Evolutionary conservation across 2,113 vertebrate species (phyloP).

Genomic region (Nothoprocta perdicaria): DNA sequence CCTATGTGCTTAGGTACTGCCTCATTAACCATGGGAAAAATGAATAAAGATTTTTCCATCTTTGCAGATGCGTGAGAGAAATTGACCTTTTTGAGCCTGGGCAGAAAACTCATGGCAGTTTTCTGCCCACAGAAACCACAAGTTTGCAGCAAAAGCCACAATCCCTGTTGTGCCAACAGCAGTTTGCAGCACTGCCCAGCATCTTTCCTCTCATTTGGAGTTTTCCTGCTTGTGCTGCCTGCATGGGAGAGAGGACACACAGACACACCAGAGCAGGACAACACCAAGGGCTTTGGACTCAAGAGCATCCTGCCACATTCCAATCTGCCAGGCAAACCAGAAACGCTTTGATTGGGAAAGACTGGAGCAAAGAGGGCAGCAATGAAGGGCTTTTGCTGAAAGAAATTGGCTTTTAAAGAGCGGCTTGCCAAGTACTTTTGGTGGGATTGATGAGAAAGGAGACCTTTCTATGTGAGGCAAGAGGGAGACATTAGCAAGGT

Average conservation of each 20-base stretch:
- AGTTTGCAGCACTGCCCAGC: neutral
- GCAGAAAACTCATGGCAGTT: neutral
- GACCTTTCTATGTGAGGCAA: neutral
- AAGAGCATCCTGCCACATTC: neutral
- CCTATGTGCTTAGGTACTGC: neutral
- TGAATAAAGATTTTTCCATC: neutral
- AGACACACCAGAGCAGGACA: neutral
- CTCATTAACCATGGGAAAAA: neutral
- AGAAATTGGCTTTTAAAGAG: neutral
- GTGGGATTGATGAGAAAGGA: neutral
- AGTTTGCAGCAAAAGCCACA: neutral
- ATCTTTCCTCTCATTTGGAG: neutral
- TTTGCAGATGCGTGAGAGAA: neutral
- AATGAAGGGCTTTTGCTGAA: neutral
- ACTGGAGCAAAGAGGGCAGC: neutral
- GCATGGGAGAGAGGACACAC: too few species aligned
- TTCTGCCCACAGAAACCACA: too few species aligned
- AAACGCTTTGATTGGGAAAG: neutral
- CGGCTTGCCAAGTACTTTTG: neutral
- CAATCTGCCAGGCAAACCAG: neutral
- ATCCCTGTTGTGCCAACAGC: accelerated
- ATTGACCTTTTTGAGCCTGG: neutral
- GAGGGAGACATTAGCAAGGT: neutral
- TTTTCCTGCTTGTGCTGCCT: neutral
- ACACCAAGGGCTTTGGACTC: accelerated